These are phyloP conservation scores for Pollenia angustigena DNA, from an alignment of 2,888 invertebrate genomes.

Conservation along the genomic window DNA sequence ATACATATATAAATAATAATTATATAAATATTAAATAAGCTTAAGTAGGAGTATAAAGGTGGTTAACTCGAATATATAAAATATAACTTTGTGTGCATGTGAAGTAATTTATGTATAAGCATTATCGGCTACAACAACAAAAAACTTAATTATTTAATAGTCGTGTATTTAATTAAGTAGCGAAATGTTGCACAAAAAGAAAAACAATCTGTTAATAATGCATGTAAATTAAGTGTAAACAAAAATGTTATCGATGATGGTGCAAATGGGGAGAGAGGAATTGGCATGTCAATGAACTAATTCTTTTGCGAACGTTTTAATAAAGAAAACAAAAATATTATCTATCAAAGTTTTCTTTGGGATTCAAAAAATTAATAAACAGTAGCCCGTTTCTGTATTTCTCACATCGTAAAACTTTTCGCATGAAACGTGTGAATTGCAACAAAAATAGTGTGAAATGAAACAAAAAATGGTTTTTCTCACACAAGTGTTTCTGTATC, in stretches of 20 bases:
- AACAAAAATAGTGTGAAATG: no score
- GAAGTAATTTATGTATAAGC: constrained; percentile 27
- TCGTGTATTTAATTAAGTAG: constrained; percentile 37
- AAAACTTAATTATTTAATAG: constrained; percentile 30
- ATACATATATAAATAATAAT: not conserved
- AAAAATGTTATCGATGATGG: not conserved
- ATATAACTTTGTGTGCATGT: not conserved
- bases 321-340: no score
- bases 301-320: no score
- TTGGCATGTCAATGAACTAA: no score
- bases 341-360: no score
- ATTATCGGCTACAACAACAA: not conserved
- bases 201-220: constrained; percentile 29
- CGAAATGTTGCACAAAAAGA: not conserved
- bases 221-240: constrained; percentile 43
- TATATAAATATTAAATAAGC: constrained; percentile 20
- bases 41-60: not conserved
- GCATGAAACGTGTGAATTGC: no score
- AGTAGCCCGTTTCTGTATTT: no score
- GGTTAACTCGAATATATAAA: not conserved
- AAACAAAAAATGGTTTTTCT: no score
- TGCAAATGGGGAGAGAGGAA: no score
- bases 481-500: no score
- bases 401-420: no score
- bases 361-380: no score